Base-by-base conservation (phyloP, 2,113 vertebrate species). In the Hippoglossus stenolepis region DNA sequence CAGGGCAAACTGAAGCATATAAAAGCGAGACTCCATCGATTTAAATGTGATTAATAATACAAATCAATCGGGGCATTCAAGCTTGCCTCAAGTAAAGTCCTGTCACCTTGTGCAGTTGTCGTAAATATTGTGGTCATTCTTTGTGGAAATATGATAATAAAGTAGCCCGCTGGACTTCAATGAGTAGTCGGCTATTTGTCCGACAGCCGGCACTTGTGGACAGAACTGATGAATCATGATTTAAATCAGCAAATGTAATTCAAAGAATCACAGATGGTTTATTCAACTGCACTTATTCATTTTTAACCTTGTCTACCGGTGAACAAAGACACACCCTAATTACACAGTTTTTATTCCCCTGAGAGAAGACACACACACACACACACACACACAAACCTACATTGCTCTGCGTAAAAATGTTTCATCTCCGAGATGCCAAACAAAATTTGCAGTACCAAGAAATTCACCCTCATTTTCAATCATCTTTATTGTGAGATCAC, bases 321-420 rank as follows among this genome's bases (percentile, higher is more conserved):
- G 54, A 75, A 45, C 28, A 43, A 58, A 81, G 79, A 83, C 76
- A 83, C 78, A 57, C 75, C 82, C 80, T 82, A 75, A 51, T 45
- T 61, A 40, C 70, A 56, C 70, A 56, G 40, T 64, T 49, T 80
- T 72, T 70, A 60, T 77, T 74, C 54, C 63, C 26, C 26, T 0
- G 23, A 58, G 61, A 70, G 26, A 21, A 61, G 9, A 26, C 3
- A 63, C 57, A 70, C 66, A 54, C 28, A 45, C 43, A 45, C 1
- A 15, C 5, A 18, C 47, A 62, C 45, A 0, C 40, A 68, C 18
- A 74, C 45, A 60, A 6, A 35, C 3, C 70, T 43, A 70, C 66
- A 53, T 20, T 3, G 0, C 53, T 60, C 31, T 54, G 61, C 23
- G 58, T 53, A 62, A 75, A 43, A 73, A 73, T 38, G 24, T 26